Evolutionary conservation across 2,797 vertebrate species (phyloP), one percentile per base, ranked within the genome.

Genomic region (Alauda arvensis): DNA sequence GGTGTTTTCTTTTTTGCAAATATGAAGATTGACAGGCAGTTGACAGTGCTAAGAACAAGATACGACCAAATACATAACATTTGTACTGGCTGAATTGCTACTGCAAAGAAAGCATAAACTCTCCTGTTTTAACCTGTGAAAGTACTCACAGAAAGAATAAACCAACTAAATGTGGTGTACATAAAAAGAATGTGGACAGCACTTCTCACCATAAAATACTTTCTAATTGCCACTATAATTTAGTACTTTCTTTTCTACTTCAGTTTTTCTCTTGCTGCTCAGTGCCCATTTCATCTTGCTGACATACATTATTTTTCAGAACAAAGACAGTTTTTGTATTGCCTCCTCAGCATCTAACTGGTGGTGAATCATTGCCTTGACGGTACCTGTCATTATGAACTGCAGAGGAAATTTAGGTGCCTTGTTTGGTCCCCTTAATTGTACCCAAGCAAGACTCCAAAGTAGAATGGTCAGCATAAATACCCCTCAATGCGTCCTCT

Each of bases 1-100:
- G 85, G 56, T 42, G 83, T 92, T 89, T 91, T 69, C 76, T 91
- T 94, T 91, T 68, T 78, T 84, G 66, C 56, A 93, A 82, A 85
- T 93, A 94, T 91, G 81, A 95, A 94, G 94, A 95, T 90, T 93
- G 94, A 91, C 87, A 91, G 83, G 53, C 0, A 0, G 71, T 60
- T 94, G 93, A 87, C 91, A 91, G 68, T 70, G 81, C 12, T 93
- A 92, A 88, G 93, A 92, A 89, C 78, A 91, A 95, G 77, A 82
- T 85, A 87, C 1, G 1, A 76, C 83, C 5, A 37, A 77, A 82
- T 81, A 89, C 61, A 83, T 77, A 90, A 79, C 75, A 93, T 92
- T 90, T 89, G 42, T 91, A 90, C 33, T 4, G 23, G 40, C 15
- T 87, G 78, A 91, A 89, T 68, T 89, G 52, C 53, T 94, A 75